Percentiles rank a stretch among this genome's conserved stretches.
These are phyloP conservation scores for Tragelaphus strepsiceros DNA, from an alignment of 2,113 vertebrate genomes.

Conservation along the genomic window DNA sequence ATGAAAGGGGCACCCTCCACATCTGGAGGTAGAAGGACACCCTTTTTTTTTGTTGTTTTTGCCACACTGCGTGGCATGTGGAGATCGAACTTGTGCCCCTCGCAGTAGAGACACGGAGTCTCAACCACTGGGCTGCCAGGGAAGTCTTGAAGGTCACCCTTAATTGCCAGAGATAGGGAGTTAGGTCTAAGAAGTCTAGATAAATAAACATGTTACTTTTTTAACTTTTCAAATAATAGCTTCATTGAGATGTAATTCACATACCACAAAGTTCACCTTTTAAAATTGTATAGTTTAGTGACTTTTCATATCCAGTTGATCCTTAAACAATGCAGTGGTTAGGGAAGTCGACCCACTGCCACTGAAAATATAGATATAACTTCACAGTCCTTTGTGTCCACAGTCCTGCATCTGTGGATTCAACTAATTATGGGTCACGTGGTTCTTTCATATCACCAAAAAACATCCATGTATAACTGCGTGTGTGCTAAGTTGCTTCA, in stretches of 20 bases:
- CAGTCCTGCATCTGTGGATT: background rate
- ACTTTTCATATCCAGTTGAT: background rate
- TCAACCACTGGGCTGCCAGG: background rate
- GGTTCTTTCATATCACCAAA: background rate
- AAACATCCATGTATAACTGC: background rate
- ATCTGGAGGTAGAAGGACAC: background rate
- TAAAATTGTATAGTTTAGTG: background rate
- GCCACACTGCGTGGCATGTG: rapidly evolving
- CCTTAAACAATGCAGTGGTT: background rate
- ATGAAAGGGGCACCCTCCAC: background rate
- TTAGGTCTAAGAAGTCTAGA: background rate
- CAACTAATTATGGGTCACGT: background rate
- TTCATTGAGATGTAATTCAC: background rate
- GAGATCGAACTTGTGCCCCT: background rate
- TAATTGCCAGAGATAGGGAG: no score
- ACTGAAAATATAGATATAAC: background rate
- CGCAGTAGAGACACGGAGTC: rapidly evolving
- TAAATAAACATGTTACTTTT: background rate
- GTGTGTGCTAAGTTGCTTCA: background rate
- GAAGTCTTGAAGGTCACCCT: background rate
- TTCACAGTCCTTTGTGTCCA: background rate
- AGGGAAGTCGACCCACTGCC: background rate
- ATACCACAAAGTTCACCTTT: background rate
- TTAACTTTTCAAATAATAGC: background rate
- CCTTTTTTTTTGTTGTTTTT: background rate